phyloP scores from a whole-genome alignment of 2,888 invertebrate species.

The Lasioglossum pauxillum region DNA sequence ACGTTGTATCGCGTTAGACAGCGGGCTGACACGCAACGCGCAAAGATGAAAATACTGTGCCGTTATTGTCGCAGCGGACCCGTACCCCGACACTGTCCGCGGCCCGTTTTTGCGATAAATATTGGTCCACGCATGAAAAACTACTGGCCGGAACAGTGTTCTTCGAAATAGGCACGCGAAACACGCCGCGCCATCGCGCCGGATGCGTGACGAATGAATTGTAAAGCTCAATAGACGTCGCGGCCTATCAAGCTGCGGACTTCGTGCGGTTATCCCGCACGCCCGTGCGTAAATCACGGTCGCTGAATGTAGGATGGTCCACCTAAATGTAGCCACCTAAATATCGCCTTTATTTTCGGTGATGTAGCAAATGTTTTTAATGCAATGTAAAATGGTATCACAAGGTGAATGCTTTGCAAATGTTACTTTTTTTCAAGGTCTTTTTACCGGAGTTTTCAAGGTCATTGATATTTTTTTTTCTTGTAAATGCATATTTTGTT shows the following conservation, averaged over 20 bases:
- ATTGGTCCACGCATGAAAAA: conserved; percentile 30
- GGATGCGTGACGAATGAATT: conserved; percentile 9
- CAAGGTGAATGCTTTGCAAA: too few species aligned
- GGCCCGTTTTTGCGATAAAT: neutral
- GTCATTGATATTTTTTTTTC: too few species aligned
- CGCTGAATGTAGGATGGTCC: neutral
- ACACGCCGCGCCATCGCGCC: neutral
- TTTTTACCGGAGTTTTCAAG: too few species aligned
- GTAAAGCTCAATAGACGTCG: conserved; percentile 8
- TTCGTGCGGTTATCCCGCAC: neutral
- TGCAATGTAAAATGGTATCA: too few species aligned
- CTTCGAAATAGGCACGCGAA: neutral
- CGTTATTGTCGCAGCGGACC: conserved; percentile 34
- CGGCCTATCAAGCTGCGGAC: neutral
- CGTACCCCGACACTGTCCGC: neutral
- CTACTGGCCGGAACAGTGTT: conserved; percentile 5
- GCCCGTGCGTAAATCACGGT: neutral
- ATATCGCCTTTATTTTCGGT: too few species aligned
- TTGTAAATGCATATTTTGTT: too few species aligned
- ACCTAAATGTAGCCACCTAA: too few species aligned
- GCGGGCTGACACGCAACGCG: conserved; percentile 45
- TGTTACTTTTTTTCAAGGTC: too few species aligned
- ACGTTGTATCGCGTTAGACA: conserved; percentile 46
- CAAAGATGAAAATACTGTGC: conserved; percentile 59
- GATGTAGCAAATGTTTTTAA: too few species aligned